Percentiles rank a stretch among this genome's conserved stretches.
Conservation (phyloP, 2,797 vertebrate species). For the Eulemur coronatus region DNA sequence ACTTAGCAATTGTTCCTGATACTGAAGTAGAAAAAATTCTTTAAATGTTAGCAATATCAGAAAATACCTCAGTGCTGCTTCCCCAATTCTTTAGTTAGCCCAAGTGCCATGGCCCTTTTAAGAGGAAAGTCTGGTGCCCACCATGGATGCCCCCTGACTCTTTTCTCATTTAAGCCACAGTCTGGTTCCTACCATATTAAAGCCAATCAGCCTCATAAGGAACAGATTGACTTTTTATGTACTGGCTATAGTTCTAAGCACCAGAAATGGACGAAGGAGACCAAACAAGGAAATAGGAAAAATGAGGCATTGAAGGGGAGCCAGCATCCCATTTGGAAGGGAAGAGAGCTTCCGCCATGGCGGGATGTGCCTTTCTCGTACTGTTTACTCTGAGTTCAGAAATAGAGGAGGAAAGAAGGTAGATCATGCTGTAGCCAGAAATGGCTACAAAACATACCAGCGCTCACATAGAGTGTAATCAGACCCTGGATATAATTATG, state of each 20-base stretch:
- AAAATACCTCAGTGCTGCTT: neutral
- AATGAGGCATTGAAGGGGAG: conserved; percentile 34
- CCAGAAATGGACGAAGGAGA: conserved; percentile 46
- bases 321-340: conserved; percentile 1
- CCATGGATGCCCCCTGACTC: neutral
- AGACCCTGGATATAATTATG: conserved; percentile 30
- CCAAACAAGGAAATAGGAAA: conserved; percentile 56
- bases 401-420: conserved; percentile 45
- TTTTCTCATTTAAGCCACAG: neutral
- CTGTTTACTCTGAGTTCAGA: conserved; percentile 51
- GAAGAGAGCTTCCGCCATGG: neutral
- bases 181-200: conserved; percentile 3
- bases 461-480: neutral
- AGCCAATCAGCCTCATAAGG: conserved; percentile 17
- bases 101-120: neutral
- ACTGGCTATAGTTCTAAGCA: conserved; percentile 55
- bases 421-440: neutral
- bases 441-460: neutral
- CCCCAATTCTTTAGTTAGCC: neutral
- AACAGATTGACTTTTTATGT: conserved; percentile 59
- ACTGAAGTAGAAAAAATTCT: neutral
- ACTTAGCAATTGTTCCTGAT: neutral
- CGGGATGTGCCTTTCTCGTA: conserved; percentile 12
- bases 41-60: neutral
- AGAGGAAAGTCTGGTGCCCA: neutral